Base-by-base conservation (phyloP, 2,797 vertebrate species). In the Mallotus villosus region DNA sequence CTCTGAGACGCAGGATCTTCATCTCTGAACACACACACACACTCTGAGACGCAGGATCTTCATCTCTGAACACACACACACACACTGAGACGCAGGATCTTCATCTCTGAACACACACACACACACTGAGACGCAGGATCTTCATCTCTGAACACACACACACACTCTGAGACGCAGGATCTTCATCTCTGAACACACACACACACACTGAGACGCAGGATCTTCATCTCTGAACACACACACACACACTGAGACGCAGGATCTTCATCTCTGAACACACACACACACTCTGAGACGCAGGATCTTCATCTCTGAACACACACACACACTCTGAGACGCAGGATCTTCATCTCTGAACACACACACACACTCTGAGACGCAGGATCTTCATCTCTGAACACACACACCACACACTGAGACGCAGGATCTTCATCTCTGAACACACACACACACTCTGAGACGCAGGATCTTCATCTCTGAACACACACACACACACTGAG, bases 141-240 rank as follows among this genome's bases (percentile, higher is more conserved):
- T 82, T 41, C 57, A 64, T 66, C 74, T 63, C 71, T 25, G 19
- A 61, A 41, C 11, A 63, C 2, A 49, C 63, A 67, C 25, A n/a
- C n/a, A n/a, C 93, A 94, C 92, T 87, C 92, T 92, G 95, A 95
- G 93, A 96, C 86, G 87, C 91, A 83, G 78, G 85, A 79, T 85
- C 84, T 82, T 41, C 57, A 64, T 66, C 74, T 63, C 71, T 25
- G 19, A 61, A 41, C 11, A 63, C 2, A 49, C 63, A 67, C 25
- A n/a, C n/a, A n/a, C 93, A 94, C 92, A 86, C 92, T 92, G 95
- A 95, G 93, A 96, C 86, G 87, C 91, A 83, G 78, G 85, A 79
- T 85, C 84, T 82, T 41, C 57, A 64, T 66, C 74, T 63, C 71
- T 25, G 19, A 61, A 41, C 11, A 63, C 2, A 49, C 63, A 67